A percentile compares a stretch with the other conserved stretches of the same genome.
phyloP scores from a whole-genome alignment of 2,888 invertebrate species.

The Pollenia angustigena region DNA sequence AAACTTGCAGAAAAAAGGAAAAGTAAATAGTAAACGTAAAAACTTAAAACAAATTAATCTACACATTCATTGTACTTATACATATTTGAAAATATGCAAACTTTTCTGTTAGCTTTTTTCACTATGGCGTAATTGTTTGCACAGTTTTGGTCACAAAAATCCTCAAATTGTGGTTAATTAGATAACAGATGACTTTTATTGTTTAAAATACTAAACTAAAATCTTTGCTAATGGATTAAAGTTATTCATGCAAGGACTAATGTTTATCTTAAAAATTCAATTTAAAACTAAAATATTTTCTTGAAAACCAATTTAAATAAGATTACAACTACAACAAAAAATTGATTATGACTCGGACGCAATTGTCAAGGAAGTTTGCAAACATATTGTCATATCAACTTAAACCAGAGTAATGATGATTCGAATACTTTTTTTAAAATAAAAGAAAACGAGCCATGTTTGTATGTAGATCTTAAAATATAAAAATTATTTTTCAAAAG shows the following conservation, averaged over 20 bases:
- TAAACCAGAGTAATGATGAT: no score
- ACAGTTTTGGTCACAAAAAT: constrained; percentile 11
- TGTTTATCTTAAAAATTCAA: no score
- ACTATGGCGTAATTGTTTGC: constrained; percentile 15
- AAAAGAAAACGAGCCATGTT: no score
- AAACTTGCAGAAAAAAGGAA: neutral
- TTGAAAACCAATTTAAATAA: no score
- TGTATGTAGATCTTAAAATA: no score
- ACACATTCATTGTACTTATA: neutral
- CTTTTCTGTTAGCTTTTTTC: neutral
- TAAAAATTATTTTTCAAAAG: no score
- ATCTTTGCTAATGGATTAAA: neutral
- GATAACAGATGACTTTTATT: neutral
- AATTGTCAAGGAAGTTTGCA: no score
- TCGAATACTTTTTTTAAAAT: no score
- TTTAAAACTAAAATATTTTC: no score
- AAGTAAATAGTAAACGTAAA: neutral
- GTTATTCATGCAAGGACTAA: neutral
- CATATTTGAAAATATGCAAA: neutral
- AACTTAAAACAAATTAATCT: neutral
- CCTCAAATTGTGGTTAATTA: constrained; percentile 1
- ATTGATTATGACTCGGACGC: no score
- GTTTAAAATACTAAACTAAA: constrained; percentile 11
- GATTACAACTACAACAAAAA: no score
- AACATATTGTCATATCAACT: no score